Evolutionary conservation across 1,140 invertebrate genomes (phyloP), one percentile per base, ranked within the genome.

Genomic region (Eurytemora carolleeae): DNA sequence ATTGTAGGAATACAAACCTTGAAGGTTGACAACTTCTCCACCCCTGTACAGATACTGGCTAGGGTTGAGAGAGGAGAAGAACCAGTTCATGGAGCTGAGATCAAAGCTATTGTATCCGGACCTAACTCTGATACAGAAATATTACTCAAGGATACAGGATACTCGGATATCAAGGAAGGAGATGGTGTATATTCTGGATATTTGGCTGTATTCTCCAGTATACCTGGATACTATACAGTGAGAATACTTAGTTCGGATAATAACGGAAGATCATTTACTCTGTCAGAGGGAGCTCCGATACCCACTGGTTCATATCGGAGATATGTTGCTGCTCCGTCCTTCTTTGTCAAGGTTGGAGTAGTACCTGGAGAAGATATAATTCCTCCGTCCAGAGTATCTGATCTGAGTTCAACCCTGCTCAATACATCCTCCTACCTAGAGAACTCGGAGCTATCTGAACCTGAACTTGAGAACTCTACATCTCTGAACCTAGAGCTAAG

Each of bases 41-140:
- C 16, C 15, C 59, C 59, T 54, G 53, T 25, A 17, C 24, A 25
- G 15, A 19, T 62, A 1, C 54, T 58, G n/a, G 60, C 60, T 19
- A 22, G 72, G 74, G 57, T 62, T 3, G 25, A 52, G 53, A 20
- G 25, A 20, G 60, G 60, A 18, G 19, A 70, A 71, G 15, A 76
- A 76, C 72, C 72, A 67, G 76, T 77, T 44, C 72, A 75, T 67
- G 75, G 15, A 66, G 64, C 53, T n/a, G 17, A 18, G 3, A 20
- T 26, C 15, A 53, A 24, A 24, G 52, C 60, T 18, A 24, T 62
- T 24, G 24, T 62, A 1, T 25, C 21, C 3, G 60, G 52, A 1
- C 20, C 18, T 19, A 25, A 58, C 21, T n/a, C 24, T 22, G 60
- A 21, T 17, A 21, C 16, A 3, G 21, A 58, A 25, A 24, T 54